A percentile compares a stretch with the other conserved stretches of the same genome.
Evolutionary conservation across 2,888 invertebrate genomes (phyloP).

Genomic region (Scaptomyza flava): DNA sequence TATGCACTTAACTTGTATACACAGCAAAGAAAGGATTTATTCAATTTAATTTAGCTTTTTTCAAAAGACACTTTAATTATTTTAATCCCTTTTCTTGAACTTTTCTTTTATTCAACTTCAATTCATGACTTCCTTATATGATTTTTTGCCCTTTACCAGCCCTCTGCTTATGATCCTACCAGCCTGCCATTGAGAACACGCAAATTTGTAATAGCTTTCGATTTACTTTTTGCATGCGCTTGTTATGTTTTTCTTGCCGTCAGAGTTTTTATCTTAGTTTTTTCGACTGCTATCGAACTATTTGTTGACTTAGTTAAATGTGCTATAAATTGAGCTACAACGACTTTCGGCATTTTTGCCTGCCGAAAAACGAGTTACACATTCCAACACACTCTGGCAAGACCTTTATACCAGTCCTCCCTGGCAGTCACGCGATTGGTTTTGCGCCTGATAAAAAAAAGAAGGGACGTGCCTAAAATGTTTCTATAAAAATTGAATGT

Average conservation of each 20-base stretch:
- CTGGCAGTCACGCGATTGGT: slow-evolving; percentile 66
- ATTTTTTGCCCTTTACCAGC: neutral
- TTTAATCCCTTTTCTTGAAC: neutral
- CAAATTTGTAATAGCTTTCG: slow-evolving; percentile 49
- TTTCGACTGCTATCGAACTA: slow-evolving; percentile 55
- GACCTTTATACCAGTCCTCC: neutral
- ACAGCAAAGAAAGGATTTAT: no score
- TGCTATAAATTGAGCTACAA: slow-evolving; percentile 70
- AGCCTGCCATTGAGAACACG: slow-evolving; percentile 40
- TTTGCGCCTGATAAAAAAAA: slow-evolving; percentile 67
- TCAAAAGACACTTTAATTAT: neutral
- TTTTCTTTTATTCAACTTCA: neutral
- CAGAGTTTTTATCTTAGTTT: slow-evolving; percentile 47
- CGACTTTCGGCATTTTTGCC: slow-evolving; percentile 31
- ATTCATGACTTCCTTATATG: slow-evolving; percentile 15
- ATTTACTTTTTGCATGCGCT: slow-evolving; percentile 32
- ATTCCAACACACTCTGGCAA: slow-evolving; percentile 2
- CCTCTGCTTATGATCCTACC: neutral
- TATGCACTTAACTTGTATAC: no score
- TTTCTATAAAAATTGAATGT: slow-evolving; percentile 66
- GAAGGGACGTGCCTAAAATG: slow-evolving; percentile 62
- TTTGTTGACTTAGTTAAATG: slow-evolving; percentile 69
- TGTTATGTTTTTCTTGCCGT: slow-evolving; percentile 31
- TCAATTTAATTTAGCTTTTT: no score
- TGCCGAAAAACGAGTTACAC: slow-evolving; percentile 31